These are phyloP conservation scores for Bhutanitis thaidina DNA, from an alignment of 2,888 invertebrate species.

Conservation along the genomic window DNA sequence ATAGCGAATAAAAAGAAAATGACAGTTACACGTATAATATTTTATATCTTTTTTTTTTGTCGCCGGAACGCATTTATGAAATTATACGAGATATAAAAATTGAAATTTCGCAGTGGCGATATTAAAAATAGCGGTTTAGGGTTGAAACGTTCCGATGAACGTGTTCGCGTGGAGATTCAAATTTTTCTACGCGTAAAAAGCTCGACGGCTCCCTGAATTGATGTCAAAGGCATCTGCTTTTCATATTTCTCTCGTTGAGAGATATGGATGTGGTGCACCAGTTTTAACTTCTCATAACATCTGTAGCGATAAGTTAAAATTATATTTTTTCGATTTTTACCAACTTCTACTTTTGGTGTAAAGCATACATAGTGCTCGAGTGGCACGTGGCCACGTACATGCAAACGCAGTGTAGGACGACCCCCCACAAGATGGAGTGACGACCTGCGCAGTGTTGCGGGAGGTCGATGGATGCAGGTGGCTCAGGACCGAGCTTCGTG, in stretches of 20 bases:
- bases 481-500: no score
- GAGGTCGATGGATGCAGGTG: no score
- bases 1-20: slow-evolving; percentile 33
- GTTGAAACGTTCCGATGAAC: not conserved
- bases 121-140: slow-evolving; percentile 9
- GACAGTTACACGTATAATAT: slow-evolving; percentile 32
- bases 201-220: not conserved
- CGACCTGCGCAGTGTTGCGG: no score
- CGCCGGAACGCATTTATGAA: slow-evolving; percentile 28
- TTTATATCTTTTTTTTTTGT: slow-evolving; percentile 31
- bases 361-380: no score
- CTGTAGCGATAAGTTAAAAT: no score
- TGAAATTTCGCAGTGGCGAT: slow-evolving; percentile 8
- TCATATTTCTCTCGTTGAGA: not conserved
- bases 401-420: no score
- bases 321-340: no score
- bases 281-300: no score
- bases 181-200: not conserved
- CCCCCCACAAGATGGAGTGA: no score
- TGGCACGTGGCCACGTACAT: no score
- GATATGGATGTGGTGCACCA: not conserved
- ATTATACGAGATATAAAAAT: slow-evolving; percentile 22
- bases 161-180: not conserved
- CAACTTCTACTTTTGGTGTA: no score
- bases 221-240: not conserved